phyloP scores from a whole-genome alignment of 2,888 invertebrate genomes.

The Andrena hattorfiana region DNA sequence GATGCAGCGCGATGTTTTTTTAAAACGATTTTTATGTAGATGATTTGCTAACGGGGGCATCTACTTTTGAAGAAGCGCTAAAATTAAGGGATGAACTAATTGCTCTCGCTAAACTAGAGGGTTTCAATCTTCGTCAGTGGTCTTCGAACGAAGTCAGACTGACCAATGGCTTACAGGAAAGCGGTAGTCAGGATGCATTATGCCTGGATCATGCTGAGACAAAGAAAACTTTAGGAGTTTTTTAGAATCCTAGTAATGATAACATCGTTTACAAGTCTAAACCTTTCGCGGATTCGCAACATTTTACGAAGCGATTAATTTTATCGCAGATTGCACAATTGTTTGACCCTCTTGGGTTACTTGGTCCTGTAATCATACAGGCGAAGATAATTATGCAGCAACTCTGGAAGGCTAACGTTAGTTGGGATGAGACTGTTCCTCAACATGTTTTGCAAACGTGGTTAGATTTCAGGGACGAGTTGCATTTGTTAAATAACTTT shows the following conservation, averaged over 20 bases:
- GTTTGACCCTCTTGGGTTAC: conserved; percentile 11
- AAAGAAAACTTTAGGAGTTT: neutral
- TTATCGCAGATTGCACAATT: conserved; percentile 16
- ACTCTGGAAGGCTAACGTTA: conserved; percentile 4
- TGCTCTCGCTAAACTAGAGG: neutral
- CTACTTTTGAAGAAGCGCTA: neutral
- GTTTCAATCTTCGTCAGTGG: conserved; percentile 10
- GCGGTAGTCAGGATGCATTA: neutral
- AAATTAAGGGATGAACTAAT: neutral
- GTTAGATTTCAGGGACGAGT: neutral
- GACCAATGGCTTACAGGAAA: neutral
- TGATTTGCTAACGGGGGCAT: neutral
- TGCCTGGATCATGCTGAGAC: neutral
- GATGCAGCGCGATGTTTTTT: neutral
- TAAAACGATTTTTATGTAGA: conserved; percentile 12
- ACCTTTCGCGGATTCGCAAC: too few relatives aligned
- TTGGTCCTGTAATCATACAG: neutral
- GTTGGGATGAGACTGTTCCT: conserved; percentile 23
- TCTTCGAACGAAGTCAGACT: neutral
- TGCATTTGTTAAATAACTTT: neutral
- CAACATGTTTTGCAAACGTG: neutral
- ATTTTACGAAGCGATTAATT: conserved; percentile 1
- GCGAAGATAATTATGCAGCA: conserved; percentile 33
- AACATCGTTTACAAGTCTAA: neutral
- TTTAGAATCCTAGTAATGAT: neutral